Evolutionary conservation across 2,888 invertebrate species (phyloP).

Genomic region (Seladonia tumulorum): DNA sequence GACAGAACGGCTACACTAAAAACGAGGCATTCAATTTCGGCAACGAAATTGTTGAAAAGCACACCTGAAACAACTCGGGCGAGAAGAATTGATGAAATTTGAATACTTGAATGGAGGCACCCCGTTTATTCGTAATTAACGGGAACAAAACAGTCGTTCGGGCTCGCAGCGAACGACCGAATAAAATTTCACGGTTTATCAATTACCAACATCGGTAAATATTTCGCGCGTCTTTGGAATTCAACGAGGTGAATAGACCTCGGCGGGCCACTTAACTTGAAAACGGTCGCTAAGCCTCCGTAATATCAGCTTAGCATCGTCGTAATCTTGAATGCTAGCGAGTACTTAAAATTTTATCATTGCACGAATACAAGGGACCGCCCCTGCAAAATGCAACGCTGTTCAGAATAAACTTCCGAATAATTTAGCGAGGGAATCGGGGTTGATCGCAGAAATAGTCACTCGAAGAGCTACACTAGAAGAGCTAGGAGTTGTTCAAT

Average conservation of each 20-base stretch:
- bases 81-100: background rate
- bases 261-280: background rate
- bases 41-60: background rate
- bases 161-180: background rate
- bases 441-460: background rate
- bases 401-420: background rate
- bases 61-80: background rate
- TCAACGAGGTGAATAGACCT: slow-evolving; percentile 21
- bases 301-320: slow-evolving; percentile 31
- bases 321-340: slow-evolving; percentile 34
- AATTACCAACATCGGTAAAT: slow-evolving; percentile 2
- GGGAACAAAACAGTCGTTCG: background rate
- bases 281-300: slow-evolving; percentile 24
- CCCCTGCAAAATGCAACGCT: background rate
- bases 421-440: slow-evolving; percentile 8
- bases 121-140: background rate
- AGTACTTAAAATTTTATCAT: slow-evolving; percentile 31
- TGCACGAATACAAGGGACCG: slow-evolving; percentile 4
- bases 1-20: background rate
- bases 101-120: background rate
- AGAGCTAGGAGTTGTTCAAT: background rate
- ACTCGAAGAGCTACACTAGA: background rate
- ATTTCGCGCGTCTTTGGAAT: slow-evolving; percentile 8
- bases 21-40: background rate
- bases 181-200: background rate